These are phyloP conservation scores for Strigops habroptila DNA, from an alignment of 2,113 vertebrate species.

Conservation along the genomic window DNA sequence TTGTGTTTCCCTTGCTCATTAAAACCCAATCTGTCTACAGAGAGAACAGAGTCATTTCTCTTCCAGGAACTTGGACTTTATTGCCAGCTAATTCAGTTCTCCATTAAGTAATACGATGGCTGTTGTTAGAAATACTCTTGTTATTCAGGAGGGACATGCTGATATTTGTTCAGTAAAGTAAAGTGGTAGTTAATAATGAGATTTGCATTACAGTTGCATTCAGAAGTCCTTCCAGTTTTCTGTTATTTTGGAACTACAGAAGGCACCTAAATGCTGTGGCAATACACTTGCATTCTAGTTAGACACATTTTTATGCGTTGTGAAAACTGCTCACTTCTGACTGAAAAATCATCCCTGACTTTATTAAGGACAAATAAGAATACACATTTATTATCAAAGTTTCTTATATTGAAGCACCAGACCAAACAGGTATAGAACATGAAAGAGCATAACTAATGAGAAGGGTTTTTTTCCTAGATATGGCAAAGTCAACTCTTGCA, in stretches of 20 bases:
- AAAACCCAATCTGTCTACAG: constrained; percentile 4
- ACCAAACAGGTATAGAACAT: background rate
- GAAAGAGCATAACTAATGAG: background rate
- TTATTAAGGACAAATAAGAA: background rate
- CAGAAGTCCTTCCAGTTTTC: background rate
- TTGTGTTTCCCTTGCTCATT: background rate
- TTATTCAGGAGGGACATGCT: constrained; percentile 37
- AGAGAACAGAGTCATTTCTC: constrained; percentile 9
- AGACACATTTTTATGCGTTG: background rate
- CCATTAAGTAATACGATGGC: background rate
- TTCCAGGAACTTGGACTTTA: background rate
- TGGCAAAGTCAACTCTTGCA: background rate
- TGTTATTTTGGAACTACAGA: background rate
- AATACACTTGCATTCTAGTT: background rate
- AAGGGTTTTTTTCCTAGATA: background rate
- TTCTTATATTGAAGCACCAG: background rate
- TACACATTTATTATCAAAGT: background rate
- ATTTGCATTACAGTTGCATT: background rate
- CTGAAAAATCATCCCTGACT: background rate
- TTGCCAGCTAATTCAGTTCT: constrained; percentile 18
- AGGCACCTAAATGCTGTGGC: background rate
- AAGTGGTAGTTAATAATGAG: constrained; percentile 27
- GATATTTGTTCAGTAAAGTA: constrained; percentile 38
- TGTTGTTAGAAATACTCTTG: constrained; percentile 17
- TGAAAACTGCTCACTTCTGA: background rate